A percentile compares a stretch with the other conserved stretches of the same genome.
These are phyloP conservation scores for Microplitis mediator DNA, from an alignment of 1,140 invertebrate genomes.

Conservation along the genomic window DNA sequence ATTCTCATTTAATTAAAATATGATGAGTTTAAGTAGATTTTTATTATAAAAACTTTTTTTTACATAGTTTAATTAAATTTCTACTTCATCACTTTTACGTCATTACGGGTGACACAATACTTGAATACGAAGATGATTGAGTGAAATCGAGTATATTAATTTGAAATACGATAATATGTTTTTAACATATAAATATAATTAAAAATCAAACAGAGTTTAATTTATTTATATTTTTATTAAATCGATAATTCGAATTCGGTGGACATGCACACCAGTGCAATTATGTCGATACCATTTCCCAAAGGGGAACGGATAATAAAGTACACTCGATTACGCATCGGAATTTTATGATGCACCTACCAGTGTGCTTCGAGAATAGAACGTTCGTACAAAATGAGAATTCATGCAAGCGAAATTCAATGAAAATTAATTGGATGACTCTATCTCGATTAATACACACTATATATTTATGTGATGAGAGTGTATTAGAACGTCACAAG, in stretches of 20 bases:
- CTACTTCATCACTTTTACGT: no score
- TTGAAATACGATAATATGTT: no score
- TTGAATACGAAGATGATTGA: no score
- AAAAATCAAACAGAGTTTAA: background rate
- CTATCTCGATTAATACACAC: background rate
- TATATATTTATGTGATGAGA: background rate
- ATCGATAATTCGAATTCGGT: background rate
- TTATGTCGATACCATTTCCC: slow-evolving; percentile 6
- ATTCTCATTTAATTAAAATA: no score
- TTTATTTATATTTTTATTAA: background rate
- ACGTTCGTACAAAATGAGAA: background rate
- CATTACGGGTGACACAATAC: no score
- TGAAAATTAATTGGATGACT: slow-evolving; percentile 18
- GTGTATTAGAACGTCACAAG: background rate
- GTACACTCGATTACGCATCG: slow-evolving; percentile 7
- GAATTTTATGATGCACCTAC: slow-evolving; percentile 1
- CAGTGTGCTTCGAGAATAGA: background rate
- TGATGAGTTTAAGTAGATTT: no score
- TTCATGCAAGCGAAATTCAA: slow-evolving; percentile 11
- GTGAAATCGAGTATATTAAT: no score
- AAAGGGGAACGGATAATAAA: background rate
- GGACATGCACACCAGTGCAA: background rate
- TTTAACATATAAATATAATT: no score
- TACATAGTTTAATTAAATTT: no score
- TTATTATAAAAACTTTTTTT: no score